Evolutionary conservation across 2,888 invertebrate species (phyloP).

Genomic region (Callinectes sapidus): DNA sequence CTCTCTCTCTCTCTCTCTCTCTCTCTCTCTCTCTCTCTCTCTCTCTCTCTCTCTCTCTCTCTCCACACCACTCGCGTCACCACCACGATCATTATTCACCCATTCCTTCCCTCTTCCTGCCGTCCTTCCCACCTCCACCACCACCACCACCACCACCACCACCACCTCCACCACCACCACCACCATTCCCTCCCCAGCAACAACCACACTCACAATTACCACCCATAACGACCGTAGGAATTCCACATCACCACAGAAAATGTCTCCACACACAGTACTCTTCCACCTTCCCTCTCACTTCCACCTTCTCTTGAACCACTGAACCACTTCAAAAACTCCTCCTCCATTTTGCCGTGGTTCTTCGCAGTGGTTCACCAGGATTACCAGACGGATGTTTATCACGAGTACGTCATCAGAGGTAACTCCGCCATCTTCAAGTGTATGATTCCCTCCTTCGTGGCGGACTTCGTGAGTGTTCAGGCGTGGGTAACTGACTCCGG

Average conservation of each 20-base stretch:
- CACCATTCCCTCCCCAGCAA: not conserved
- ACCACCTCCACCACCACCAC: not conserved
- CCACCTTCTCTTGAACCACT: not conserved
- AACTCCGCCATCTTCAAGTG: conserved; percentile 72
- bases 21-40: conserved; percentile 46
- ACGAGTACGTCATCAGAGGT: conserved; percentile 86
- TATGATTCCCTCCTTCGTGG: conserved; percentile 73
- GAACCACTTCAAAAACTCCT: not conserved
- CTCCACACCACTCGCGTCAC: not conserved
- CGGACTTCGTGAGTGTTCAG: conserved; percentile 73
- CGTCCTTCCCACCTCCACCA: conserved; percentile 14
- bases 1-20: conserved; percentile 40
- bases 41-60: conserved; percentile 41
- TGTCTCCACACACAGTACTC: not conserved
- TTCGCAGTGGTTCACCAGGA: conserved; percentile 88
- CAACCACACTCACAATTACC: conserved; percentile 20
- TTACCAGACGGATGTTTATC: conserved; percentile 89
- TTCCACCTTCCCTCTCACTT: not conserved
- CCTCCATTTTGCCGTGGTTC: not conserved
- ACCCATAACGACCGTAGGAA: not conserved
- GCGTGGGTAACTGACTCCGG: conserved; percentile 76
- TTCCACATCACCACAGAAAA: not conserved
- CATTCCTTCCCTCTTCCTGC: not conserved
- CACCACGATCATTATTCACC: not conserved
- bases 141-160: conserved; percentile 31